Evolutionary conservation across 1,140 invertebrate species (phyloP), one percentile per base, ranked within the genome.

Genomic region (Microplitis mediator): DNA sequence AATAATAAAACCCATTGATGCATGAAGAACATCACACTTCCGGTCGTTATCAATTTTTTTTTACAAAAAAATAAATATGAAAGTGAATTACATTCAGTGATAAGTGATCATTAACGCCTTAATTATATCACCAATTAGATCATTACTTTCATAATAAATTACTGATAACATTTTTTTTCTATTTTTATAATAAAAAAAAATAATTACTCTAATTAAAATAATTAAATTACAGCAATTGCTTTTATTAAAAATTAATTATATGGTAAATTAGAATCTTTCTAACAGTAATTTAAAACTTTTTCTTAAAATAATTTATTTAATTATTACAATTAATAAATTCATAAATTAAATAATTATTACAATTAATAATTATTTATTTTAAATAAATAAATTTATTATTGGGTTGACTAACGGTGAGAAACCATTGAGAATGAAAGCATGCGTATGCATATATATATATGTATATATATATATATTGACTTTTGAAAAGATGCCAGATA

Each of bases 351-450:
- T 31, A 58, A 58, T 58, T 23, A 31, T 23, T 23, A 8, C 16
- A 16, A 23, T 58, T 23, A 31, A 58, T 23, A 58, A 45, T 45
- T 45, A 45, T 9, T 3, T 45, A 45, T 45, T 31, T 58, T 4
- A 69, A 36, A 34, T 56, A 60, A 36, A 62, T 69, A 62, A 65
- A 50, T 45, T 58, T 61, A 76, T 72, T 73, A 74, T 66, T 73
- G 72, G 75, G 77, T 81, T 81, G 75, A 75, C 77, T 84, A 82
- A 82, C 81, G 81, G 81, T 82, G 71, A 73, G 74, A 45, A 72
- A 78, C 74, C 69, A 78, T 73, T 58, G 72, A 50, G 16, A 70
- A 75, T 74, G 74, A 78, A 80, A 80, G 78, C 72, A 73, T 69
- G 64, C 45, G n/a, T 61, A 31, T 39, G 39, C 11, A 45, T 45